Evolutionary conservation across 1,140 invertebrate species (phyloP).

Genomic region (Pollicipes pollicipes): DNA sequence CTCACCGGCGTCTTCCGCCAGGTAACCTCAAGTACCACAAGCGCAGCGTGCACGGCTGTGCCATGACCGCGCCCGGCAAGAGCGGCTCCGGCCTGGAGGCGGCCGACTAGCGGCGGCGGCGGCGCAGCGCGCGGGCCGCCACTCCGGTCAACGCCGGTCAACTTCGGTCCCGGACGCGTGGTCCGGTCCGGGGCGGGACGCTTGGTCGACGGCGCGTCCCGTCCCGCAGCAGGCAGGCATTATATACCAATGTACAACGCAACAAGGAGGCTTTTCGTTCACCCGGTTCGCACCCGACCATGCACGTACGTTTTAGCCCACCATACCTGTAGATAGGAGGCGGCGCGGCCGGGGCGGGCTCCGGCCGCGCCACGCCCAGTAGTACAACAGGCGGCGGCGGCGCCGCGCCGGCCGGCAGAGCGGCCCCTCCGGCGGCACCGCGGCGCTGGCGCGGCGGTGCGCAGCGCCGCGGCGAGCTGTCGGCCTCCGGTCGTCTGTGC

Average conservation of each 20-base stretch:
- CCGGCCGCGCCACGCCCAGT: too few relatives aligned
- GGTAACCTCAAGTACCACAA: constrained; percentile 3
- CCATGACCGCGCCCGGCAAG: background rate
- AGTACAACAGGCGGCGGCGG: background rate
- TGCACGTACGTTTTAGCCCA: too few relatives aligned
- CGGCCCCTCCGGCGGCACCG: too few relatives aligned
- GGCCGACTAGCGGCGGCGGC: background rate
- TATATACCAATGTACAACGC: background rate
- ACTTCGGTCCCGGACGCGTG: too few relatives aligned
- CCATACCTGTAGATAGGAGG: background rate
- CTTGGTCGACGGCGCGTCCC: too few relatives aligned
- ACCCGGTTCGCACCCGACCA: too few relatives aligned
- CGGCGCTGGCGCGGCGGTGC: background rate
- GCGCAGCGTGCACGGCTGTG: constrained; percentile 2
- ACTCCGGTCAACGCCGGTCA: too few relatives aligned
- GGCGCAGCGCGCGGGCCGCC: background rate
- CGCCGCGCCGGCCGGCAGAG: too few relatives aligned
- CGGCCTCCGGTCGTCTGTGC: too few relatives aligned
- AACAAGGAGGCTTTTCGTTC: background rate
- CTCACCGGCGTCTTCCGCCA: background rate
- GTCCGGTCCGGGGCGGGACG: background rate
- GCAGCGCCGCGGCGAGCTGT: background rate
- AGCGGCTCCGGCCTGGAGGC: background rate
- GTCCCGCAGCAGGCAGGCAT: background rate
- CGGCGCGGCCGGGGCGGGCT: too few relatives aligned